Base-by-base conservation (phyloP, 2,113 vertebrate genomes). In the Antigone vipio region DNA sequence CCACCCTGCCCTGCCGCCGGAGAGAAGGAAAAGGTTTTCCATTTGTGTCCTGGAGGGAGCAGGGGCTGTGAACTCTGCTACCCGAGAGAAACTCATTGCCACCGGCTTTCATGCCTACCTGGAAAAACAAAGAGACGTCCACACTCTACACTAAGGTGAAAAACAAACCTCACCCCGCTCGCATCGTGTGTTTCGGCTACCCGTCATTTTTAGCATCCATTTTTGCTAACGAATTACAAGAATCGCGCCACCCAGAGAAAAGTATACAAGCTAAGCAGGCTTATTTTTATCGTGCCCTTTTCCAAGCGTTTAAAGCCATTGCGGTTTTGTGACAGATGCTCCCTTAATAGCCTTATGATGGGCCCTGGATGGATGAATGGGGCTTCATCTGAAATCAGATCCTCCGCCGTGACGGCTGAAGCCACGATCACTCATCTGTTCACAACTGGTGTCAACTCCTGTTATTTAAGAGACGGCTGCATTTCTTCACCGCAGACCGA, bases 371-470 rank as follows among this genome's bases (percentile, higher is more conserved):
- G 73, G 81, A 78, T 89, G 95, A 94, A 96, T 95, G 84, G 47
- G 81, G 44, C 59, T 88, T 79, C 91, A 71, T 45, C 59, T 68
- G 94, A 76, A 89, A 95, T 60, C 67, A 92, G 94, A 89, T 89
- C 69, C 88, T 93, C 15, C 0, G 20, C 73, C 53, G 32, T 75
- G 91, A 89, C 0, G 44, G 92, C 89, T 81, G 82, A 80, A 85
- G 93, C 83, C 85, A 91, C 10, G 15, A 79, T 87, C 91, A n/a
- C 88, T 94, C 96, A 92, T 91, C 94, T 93, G 64, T 89, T 92
- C 93, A 91, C 86, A 75, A 81, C 88, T 86, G 49, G 68, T 93
- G 95, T 69, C 95, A 93, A 27, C 60, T 96, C 44, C 64, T 66
- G 90, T 53, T 95, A 72, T 78, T 95, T 71, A 92, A 92, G 90